Evolutionary conservation across 2,888 invertebrate species (phyloP).

Genomic region (Gymnocheta viridis): DNA sequence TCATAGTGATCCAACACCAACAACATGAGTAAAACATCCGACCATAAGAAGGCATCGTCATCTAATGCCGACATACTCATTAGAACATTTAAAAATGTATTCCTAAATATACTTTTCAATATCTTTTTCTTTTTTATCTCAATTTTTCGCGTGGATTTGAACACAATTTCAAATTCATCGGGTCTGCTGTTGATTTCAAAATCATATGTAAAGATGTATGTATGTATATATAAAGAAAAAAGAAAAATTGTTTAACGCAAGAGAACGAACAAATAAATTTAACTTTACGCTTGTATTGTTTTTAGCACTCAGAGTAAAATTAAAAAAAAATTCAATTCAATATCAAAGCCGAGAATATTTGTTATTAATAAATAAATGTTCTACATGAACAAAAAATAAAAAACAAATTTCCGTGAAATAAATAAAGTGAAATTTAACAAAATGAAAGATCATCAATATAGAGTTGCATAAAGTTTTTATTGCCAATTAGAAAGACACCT

Average conservation of each 20-base stretch:
- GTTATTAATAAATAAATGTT: neutral
- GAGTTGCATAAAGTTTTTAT: too few relatives aligned
- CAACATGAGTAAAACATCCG: constrained; percentile 45
- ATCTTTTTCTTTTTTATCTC: constrained; percentile 26
- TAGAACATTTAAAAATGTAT: constrained; percentile 58
- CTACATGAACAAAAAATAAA: too few relatives aligned
- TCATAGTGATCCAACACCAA: constrained; percentile 37
- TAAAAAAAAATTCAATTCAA: neutral
- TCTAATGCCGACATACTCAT: constrained; percentile 60
- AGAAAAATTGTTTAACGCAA: constrained; percentile 4
- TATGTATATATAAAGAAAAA: neutral
- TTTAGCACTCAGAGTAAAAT: neutral
- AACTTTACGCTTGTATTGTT: neutral
- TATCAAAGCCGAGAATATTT: neutral
- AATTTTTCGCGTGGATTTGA: constrained; percentile 38
- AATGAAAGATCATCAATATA: too few relatives aligned
- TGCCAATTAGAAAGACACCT: too few relatives aligned
- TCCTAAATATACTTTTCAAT: constrained; percentile 41
- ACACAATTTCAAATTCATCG: constrained; percentile 11
- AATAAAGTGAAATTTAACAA: too few relatives aligned
- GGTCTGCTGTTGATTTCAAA: constrained; percentile 35
- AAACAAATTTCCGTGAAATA: too few relatives aligned
- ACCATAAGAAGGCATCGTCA: constrained; percentile 59
- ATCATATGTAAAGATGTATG: neutral
- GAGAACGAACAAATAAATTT: neutral